Evolutionary conservation across 2,113 vertebrate genomes (phyloP), one percentile per base, ranked within the genome.

Genomic region (Poeciliopsis occidentalis): DNA sequence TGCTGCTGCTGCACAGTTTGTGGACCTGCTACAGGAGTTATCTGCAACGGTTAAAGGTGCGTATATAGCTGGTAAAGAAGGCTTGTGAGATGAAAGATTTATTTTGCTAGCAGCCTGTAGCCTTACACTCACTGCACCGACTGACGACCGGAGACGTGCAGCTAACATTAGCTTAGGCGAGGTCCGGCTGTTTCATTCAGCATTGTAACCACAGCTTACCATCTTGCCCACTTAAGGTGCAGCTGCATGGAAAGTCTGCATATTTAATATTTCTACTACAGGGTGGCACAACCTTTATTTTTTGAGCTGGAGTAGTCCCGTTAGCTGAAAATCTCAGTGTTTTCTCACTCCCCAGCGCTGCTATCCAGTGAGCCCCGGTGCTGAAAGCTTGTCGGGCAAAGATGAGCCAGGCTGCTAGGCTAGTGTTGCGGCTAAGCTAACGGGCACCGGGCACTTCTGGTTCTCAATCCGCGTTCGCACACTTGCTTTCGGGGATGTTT

Each of bases 141-240:
- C 63, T 87, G 82, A 57, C 51, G 51, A 57, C 51, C 78, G 64
- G 78, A 54, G 57, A 51, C 64, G 76, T 68, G 44, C 30, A 78
- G 91, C 90, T 91, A 91, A 86, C 85, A 54, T 81, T 90, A 93
- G 91, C 88, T 79, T 80, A 92, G 93, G 91, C 91, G 92, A 93
- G 90, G 90, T 89, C 84, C 80, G 82, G 69, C 73, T 85, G 61
- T 73, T 83, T 57, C 76, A 85, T 89, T 87, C 79, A 87, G 82
- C 78, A 57, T 54, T 79, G 69, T 82, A 81, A 47, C 47, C 65
- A 7, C 13, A 27, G 75, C 68, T 78, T 26, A 67, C 62, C 76
- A 37, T 67, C 29, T 19, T 47, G 69, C 31, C 57, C 61, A 24
- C 30, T 32, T 30, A 68, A 67, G 69, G 24, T 37, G 71, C 41